phyloP scores from a whole-genome alignment of 2,797 vertebrate genomes.

The Adrianichthys oophorus region DNA sequence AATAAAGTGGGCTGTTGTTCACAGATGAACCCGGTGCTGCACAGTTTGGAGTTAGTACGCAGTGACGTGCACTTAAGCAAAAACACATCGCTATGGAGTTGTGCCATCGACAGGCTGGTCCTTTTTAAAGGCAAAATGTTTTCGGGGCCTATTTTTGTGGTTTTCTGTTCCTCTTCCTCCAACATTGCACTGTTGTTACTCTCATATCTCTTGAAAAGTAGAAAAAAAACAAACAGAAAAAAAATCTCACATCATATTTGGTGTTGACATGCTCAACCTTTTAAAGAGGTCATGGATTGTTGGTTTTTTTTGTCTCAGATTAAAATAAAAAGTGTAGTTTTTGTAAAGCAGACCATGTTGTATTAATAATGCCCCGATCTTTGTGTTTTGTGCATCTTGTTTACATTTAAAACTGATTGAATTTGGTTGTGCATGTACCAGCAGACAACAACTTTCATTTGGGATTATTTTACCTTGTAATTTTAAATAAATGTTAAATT shows the following conservation, averaged over 20 bases:
- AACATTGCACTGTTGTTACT: constrained; percentile 54
- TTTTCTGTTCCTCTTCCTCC: constrained; percentile 17
- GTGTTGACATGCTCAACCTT: constrained; percentile 31
- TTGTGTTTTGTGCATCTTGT: constrained; percentile 43
- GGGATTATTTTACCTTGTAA: too few species aligned
- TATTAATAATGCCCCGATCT: constrained; percentile 21
- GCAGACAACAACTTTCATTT: neutral
- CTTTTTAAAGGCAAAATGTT: constrained; percentile 30
- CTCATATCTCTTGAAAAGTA: constrained; percentile 31
- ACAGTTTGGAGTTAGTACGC: constrained; percentile 26
- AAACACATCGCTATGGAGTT: constrained; percentile 38
- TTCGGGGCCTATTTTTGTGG: constrained; percentile 12
- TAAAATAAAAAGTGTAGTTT: constrained; percentile 46
- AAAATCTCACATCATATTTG: constrained; percentile 24
- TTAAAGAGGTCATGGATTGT: constrained; percentile 38
- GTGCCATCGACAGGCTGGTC: constrained; percentile 57
- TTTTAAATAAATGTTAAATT: too few species aligned
- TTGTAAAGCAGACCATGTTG: constrained; percentile 34
- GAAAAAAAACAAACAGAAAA: constrained; percentile 28
- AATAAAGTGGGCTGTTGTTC: constrained; percentile 18
- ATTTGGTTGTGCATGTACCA: constrained; percentile 1
- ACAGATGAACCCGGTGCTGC: constrained; percentile 27
- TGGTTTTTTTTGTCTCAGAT: constrained; percentile 31
- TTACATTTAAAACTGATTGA: constrained; percentile 6
- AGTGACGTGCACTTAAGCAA: constrained; percentile 6